Evolutionary conservation across 2,797 vertebrate species (phyloP).

Genomic region (Darevskia mixta): DNA sequence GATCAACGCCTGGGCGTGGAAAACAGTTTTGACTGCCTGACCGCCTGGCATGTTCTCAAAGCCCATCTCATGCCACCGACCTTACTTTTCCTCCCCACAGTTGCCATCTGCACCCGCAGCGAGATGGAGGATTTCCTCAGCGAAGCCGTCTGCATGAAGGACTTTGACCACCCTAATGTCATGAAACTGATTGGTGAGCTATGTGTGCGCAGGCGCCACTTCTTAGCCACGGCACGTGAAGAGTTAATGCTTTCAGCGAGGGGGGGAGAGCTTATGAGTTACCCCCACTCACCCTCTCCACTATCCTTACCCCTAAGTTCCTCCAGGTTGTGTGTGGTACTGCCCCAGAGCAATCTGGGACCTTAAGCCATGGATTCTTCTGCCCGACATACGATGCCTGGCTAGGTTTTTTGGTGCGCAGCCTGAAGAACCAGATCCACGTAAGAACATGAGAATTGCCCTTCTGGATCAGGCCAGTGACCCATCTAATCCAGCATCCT

Average conservation of each 20-base stretch:
- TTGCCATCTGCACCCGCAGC: slow-evolving; percentile 91
- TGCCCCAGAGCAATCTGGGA: neutral
- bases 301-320: neutral
- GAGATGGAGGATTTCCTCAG: slow-evolving; percentile 94
- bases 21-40: fast-evolving
- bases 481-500: no score
- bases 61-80: neutral
- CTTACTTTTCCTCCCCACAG: slow-evolving; percentile 48
- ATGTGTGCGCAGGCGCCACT: neutral
- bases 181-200: slow-evolving; percentile 91
- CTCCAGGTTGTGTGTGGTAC: neutral
- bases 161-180: slow-evolving; percentile 93
- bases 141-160: slow-evolving; percentile 94
- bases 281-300: no score
- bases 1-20: no score
- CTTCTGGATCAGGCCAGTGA: no score
- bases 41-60: neutral
- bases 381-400: neutral
- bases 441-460: no score
- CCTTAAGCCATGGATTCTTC: neutral
- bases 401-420: no score
- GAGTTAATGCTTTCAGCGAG: neutral
- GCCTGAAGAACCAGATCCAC: no score
- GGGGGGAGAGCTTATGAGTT: no score
- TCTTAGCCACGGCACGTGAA: neutral